Conservation (phyloP, 1,140 invertebrate species). For the Colletes gigas region DNA sequence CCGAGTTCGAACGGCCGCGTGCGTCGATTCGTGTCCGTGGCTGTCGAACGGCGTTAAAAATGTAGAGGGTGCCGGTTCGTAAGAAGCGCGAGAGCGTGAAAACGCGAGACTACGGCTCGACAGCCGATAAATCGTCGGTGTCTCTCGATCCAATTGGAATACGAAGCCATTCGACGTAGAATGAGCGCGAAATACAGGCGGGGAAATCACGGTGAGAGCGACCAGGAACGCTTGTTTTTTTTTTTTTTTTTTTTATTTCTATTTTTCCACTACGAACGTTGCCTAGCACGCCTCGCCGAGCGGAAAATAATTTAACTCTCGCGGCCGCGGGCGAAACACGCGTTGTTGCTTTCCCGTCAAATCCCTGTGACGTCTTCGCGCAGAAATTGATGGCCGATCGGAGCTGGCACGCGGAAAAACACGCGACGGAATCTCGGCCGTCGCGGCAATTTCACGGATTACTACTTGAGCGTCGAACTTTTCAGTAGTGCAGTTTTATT, state of each 20-base stretch:
- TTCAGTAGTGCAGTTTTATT: background rate
- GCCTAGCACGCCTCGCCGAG: background rate
- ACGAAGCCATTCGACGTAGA: background rate
- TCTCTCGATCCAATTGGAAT: constrained; percentile 5
- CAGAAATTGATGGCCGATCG: constrained; percentile 4
- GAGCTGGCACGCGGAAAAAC: background rate
- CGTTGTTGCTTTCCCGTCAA: constrained; percentile 7
- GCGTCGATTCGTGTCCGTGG: background rate
- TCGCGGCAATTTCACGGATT: constrained; percentile 6
- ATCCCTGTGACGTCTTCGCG: background rate
- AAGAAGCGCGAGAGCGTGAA: constrained; percentile 4
- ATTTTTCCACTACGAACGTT: background rate
- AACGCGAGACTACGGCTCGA: background rate
- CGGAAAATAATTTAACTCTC: constrained; percentile 44
- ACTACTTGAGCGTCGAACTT: background rate
- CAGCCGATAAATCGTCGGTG: constrained; percentile 17
- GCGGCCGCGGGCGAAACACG: background rate
- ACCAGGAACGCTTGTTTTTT: background rate
- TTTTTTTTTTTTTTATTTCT: constrained; percentile 6
- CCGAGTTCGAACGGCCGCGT: background rate
- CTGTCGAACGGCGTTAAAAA: background rate
- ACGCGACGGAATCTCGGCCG: background rate
- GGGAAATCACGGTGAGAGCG: background rate
- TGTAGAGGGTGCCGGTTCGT: background rate
- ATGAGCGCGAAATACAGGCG: background rate